Evolutionary conservation across 2,113 vertebrate genomes (phyloP), one percentile per base, ranked within the genome.

Genomic region (Proterorhinus semilunaris): DNA sequence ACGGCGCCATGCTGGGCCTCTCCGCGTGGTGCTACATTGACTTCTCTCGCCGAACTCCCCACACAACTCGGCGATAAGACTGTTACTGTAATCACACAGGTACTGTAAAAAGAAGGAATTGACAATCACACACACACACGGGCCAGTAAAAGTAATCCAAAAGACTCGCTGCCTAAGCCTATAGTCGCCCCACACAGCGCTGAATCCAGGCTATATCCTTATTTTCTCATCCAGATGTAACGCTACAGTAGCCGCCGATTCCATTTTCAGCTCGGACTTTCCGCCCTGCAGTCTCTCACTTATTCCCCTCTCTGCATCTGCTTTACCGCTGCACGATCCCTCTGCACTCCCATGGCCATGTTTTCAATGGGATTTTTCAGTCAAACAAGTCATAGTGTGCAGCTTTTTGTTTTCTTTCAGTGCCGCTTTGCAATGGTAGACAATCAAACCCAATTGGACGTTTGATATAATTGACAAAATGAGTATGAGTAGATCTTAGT

Each of bases 161-260:
- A 69, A 58, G 55, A 86, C 66, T 65, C 75, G 67, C 2, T 36
- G 27, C 27, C 27, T 36, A 36, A 36, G 27, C 27, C 27, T 36
- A 36, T 64, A 69, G 8, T 47, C 54, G 73, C 49, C 66, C 52
- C 67, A 79, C 66, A 76, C 66, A 65, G 73, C 15, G 48, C 55
- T 63, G 68, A 82, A 83, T 81, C 77, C 83, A 80, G 0, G 75
- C 74, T 76, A 78, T 71, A 84, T 83, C 66, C 74, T 66, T 73
- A 86, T 82, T 85, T 88, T 86, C 67, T 65, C 76, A 85, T 88
- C 71, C 74, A 78, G 80, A 87, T 73, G 86, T 83, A 85, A 87
- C 71, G 76, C 85, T 81, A 82, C 81, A 88, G 80, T 84, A 75
- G 75, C 75, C 79, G 80, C 74, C 75, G 83, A 82, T 88, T 83